A percentile compares a stretch with the other conserved stretches of the same genome.
phyloP scores from a whole-genome alignment of 2,888 invertebrate genomes.

The Amphimallon solstitiale region DNA sequence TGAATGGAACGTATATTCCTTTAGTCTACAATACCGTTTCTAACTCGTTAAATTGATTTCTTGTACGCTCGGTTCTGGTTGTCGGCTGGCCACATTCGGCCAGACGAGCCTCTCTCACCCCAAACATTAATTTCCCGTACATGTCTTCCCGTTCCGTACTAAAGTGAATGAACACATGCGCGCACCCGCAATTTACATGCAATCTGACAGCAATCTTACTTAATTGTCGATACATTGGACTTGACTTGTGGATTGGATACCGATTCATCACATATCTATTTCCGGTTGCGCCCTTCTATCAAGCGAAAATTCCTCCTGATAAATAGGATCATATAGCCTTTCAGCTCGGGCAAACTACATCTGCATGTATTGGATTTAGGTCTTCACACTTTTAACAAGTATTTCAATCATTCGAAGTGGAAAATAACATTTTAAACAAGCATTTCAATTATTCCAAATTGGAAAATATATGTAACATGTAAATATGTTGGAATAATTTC shows the following conservation, averaged over 20 bases:
- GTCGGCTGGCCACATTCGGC: conserved; percentile 54
- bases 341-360: too few relatives aligned
- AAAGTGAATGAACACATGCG: conserved; percentile 57
- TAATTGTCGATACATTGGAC: conserved; percentile 52
- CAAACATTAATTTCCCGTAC: conserved; percentile 62
- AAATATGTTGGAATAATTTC: too few relatives aligned
- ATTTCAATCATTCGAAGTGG: too few relatives aligned
- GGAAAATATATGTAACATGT: too few relatives aligned
- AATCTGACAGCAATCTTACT: conserved; percentile 55
- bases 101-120: conserved; percentile 56
- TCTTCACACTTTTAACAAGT: too few relatives aligned
- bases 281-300: conserved; percentile 21
- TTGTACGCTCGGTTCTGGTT: conserved; percentile 51
- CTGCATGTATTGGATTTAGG: too few relatives aligned
- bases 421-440: too few relatives aligned
- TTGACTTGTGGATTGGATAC: conserved; percentile 44
- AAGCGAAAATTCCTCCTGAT: conserved; percentile 12
- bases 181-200: conserved; percentile 54
- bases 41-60: conserved; percentile 57
- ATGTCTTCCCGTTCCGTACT: conserved; percentile 58
- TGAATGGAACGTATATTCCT: conserved; percentile 54
- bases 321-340: conserved; percentile 10
- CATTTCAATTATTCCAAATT: too few relatives aligned
- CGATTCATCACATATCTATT: conserved; percentile 47
- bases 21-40: conserved; percentile 51